Conservation (phyloP, 2,797 vertebrate species). For the Pempheris klunzingeri region DNA sequence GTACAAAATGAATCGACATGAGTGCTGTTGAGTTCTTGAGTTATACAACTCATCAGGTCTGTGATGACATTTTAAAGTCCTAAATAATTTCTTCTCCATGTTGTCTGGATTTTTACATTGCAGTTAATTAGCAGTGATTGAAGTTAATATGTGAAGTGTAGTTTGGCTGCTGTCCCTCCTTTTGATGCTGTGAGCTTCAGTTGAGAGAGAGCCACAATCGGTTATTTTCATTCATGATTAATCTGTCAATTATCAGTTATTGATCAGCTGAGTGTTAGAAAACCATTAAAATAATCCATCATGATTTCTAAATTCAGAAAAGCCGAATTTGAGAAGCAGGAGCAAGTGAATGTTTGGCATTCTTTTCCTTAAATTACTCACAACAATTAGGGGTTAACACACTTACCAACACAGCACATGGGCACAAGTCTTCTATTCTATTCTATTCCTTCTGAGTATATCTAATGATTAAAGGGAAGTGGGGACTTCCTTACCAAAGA, state of each 20-base stretch:
- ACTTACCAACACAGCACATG: not conserved
- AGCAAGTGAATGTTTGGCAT: not conserved
- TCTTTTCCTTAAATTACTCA: no score
- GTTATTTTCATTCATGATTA: not conserved
- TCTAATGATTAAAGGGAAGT: slow-evolving; percentile 8
- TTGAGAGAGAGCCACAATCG: no score
- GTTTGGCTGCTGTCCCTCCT: not conserved
- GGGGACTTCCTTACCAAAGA: slow-evolving; percentile 41
- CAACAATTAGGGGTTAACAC: no score
- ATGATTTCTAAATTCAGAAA: not conserved
- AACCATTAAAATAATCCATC: not conserved
- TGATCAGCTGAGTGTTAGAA: not conserved
- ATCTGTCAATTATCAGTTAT: not conserved
- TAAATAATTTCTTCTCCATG: not conserved
- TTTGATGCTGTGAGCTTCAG: not conserved
- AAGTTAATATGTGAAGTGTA: not conserved
- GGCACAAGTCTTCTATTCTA: not conserved
- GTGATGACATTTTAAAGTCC: not conserved
- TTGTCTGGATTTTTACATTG: not conserved
- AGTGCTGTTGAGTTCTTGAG: no score
- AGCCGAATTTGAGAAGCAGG: not conserved
- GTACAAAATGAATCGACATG: not conserved
- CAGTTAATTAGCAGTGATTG: not conserved
- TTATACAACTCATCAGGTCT: no score
- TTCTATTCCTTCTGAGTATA: not conserved